Conservation (phyloP, 2,888 invertebrate species). For the Gnatocerus cornutus region DNA sequence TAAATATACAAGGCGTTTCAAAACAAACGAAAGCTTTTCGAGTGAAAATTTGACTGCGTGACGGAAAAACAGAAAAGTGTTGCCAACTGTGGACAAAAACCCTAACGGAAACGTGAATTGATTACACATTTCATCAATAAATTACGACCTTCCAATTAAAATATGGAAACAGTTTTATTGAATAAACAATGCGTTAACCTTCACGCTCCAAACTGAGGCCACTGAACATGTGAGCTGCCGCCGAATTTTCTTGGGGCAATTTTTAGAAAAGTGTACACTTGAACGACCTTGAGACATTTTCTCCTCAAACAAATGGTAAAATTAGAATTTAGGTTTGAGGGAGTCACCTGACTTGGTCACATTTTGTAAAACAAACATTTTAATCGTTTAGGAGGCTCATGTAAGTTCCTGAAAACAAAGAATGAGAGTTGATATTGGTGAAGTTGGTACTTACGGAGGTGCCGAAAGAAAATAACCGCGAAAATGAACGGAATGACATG, state of each 20-base stretch:
- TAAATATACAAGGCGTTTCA: too few species aligned
- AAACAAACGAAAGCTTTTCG: too few species aligned
- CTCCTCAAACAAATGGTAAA: background rate
- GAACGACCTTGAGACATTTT: background rate
- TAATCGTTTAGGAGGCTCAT: constrained; percentile 3
- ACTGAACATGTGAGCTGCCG: background rate
- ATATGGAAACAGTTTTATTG: background rate
- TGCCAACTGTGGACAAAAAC: too few species aligned
- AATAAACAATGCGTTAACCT: constrained; percentile 2
- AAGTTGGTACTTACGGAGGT: background rate
- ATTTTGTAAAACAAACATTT: background rate
- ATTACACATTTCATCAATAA: background rate
- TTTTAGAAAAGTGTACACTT: background rate
- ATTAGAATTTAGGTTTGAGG: background rate
- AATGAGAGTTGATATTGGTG: background rate
- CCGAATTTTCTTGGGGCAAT: background rate
- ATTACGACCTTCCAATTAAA: background rate
- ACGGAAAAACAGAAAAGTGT: too few species aligned
- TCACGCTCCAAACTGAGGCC: constrained; percentile 4
- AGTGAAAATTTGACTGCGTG: too few species aligned
- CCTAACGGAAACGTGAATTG: too few species aligned
- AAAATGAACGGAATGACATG: constrained; percentile 1
- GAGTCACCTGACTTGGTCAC: background rate
- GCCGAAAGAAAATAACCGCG: background rate
- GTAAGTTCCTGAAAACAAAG: constrained; percentile 19